Evolutionary conservation across 2,797 vertebrate genomes (phyloP).

Genomic region (Sebastes steindachneri): DNA sequence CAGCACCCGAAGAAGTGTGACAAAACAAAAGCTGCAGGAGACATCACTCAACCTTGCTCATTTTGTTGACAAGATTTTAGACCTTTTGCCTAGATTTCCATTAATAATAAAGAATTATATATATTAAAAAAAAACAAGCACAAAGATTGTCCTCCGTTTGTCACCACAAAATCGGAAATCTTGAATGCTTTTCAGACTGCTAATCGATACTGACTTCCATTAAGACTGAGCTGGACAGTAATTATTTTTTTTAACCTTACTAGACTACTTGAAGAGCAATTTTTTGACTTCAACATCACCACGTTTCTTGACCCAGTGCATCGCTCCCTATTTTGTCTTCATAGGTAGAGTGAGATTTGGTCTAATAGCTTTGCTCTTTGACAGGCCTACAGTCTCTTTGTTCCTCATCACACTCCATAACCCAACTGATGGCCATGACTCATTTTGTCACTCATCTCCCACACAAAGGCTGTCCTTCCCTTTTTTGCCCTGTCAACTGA

Average conservation of each 20-base stretch:
- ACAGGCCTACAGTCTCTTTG: conserved; percentile 61
- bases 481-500: conserved; percentile 66
- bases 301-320: neutral
- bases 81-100: conserved; percentile 3
- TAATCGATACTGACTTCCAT: neutral
- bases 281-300: neutral
- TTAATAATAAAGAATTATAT: neutral
- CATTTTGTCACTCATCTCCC: conserved; percentile 79
- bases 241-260: neutral
- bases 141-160: neutral
- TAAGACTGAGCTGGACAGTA: neutral
- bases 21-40: conserved; percentile 65
- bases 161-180: conserved; percentile 15
- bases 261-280: neutral
- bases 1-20: conserved; percentile 55
- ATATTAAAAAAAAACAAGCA: neutral
- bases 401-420: conserved; percentile 76
- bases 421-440: conserved; percentile 66
- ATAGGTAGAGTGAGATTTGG: conserved; percentile 31
- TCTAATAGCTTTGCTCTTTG: conserved; percentile 56
- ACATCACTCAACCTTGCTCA: conserved; percentile 37
- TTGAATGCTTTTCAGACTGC: neutral
- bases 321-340: neutral
- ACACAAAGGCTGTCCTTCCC: conserved; percentile 75
- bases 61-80: conserved; percentile 38